Base-by-base conservation (phyloP, 2,113 vertebrate genomes). In the Anthoscopus minutus region DNA sequence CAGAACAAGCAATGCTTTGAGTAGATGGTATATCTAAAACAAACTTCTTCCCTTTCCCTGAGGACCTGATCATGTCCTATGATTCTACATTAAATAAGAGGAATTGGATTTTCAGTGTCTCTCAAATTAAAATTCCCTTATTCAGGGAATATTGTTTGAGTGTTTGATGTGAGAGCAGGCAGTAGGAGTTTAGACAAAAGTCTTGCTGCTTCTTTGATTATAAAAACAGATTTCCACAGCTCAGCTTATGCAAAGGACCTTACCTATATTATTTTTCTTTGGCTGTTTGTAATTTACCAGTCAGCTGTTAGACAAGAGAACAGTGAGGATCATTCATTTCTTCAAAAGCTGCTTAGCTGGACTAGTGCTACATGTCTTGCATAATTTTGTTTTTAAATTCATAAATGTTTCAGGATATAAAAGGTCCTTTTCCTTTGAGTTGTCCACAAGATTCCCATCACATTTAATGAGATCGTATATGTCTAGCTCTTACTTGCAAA, bases 311-410 rank as follows among this genome's bases (percentile, higher is more conserved):
- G 94, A 57, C 42, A 92, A 74, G 74, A 70, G 93, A 97, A 94
- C 92, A 94, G 86, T 91, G 71, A 91, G 77, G 84, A 96, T 88
- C 94, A 94, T 96, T 97, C 81, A 93, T 92, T 93, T 94, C 90
- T 90, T 92, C 90, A 67, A 95, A 96, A 96, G 81, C 94, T 47
- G 92, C 95, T 97, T 96, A 96, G 90, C 70, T 82, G 57, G 90
- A 54, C 85, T 62, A 86, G 67, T 47, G 11, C 60, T 93, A 25
- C 40, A 9, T 86, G 86, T 92, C 83, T 96, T 96, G 86, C 93
- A 92, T 94, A 13, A 94, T 50, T 95, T 88, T 80, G 65, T 31
- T 91, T 71, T 81, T 81, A 71, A 89, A 47, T 69, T 89, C 1
- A 0, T 42, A 80, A 88, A 13, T 62, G n/a, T 67, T 89, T 64